Evolutionary conservation across 1,140 invertebrate species (phyloP), one percentile per base, ranked within the genome.

Genomic region (Potamilus streckersoni): DNA sequence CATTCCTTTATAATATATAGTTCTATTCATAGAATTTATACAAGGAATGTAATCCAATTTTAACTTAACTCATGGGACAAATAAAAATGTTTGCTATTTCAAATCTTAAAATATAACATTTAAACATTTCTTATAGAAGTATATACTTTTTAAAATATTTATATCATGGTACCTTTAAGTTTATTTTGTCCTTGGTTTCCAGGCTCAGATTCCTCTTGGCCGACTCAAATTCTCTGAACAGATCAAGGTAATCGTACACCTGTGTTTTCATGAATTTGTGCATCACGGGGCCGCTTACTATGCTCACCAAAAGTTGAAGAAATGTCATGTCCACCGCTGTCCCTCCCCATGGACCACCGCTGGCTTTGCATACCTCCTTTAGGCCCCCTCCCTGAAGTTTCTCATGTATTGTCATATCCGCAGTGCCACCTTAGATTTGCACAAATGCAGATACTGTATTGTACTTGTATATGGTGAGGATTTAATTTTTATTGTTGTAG

Each of bases 151-250:
- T 6, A 8, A 49, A 49, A 49, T 49, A 11, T 49, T 49, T 6
- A 49, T 1, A 49, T 49, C 38, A 11, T 6, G 6, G 1, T 49
- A 76, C 59, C n/a, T 64, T 49, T 11, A 76, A 38, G 8, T 23
- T 71, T 0, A 71, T n/a, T 11, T 61, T 60, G 27, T 38, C 58
- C 11, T 23, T 73, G 16, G 62, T 31, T 15, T 73, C 63, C 8
- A 63, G 62, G 3, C 58, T 56, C 14, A 73, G 31, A 17, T 62
- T 31, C 58, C 71, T 56, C 38, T 73, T 73, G 3, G 71, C 58
- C 2, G 71, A 57, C 66, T 73, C 71, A n/a, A 73, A 73, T 38
- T 73, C 71, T 73, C 55, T 73, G 11, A 73, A 38, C 13, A 73
- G 27, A 56, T 73, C 71, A 31, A 73, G 66, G 14, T 65, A 62